phyloP scores from a whole-genome alignment of 2,888 invertebrate genomes.

The Epistrophella euchroma region DNA sequence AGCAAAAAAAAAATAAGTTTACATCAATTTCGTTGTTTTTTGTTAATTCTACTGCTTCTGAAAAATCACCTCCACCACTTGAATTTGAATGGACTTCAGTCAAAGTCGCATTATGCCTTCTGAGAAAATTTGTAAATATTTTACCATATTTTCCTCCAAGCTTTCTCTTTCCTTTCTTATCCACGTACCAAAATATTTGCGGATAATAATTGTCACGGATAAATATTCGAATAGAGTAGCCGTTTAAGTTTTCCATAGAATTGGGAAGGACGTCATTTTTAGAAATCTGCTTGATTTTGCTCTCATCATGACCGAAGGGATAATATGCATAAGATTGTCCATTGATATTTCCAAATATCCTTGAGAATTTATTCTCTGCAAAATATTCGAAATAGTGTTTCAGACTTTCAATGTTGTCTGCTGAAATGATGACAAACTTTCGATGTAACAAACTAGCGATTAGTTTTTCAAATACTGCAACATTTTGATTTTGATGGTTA shows the following conservation, averaged over 20 bases:
- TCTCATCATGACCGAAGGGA: not conserved
- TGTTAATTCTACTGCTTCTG: not conserved
- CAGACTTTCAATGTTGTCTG: not conserved
- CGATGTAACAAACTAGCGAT: conserved; percentile 3
- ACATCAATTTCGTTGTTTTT: not conserved
- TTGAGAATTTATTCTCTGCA: conserved; percentile 21
- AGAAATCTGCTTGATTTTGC: not conserved
- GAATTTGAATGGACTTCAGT: not conserved
- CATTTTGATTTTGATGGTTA: not conserved
- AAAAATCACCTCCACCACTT: too few species aligned
- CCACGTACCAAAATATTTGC: not conserved
- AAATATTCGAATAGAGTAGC: conserved; percentile 27
- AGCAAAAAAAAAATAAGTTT: not conserved
- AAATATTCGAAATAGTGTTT: conserved; percentile 21
- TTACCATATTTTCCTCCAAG: not conserved
- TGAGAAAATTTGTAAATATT: not conserved
- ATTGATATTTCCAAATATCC: conserved; percentile 37
- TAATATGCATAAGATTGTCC: conserved; percentile 10
- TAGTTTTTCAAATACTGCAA: not conserved
- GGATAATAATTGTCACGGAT: not conserved
- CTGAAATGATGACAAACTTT: conserved; percentile 40
- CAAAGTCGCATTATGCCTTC: not conserved
- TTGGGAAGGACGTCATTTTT: not conserved
- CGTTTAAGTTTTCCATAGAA: conserved; percentile 26
- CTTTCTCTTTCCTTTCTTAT: not conserved